phyloP scores from a whole-genome alignment of 2,113 vertebrate species.

The Caranx ignobilis region DNA sequence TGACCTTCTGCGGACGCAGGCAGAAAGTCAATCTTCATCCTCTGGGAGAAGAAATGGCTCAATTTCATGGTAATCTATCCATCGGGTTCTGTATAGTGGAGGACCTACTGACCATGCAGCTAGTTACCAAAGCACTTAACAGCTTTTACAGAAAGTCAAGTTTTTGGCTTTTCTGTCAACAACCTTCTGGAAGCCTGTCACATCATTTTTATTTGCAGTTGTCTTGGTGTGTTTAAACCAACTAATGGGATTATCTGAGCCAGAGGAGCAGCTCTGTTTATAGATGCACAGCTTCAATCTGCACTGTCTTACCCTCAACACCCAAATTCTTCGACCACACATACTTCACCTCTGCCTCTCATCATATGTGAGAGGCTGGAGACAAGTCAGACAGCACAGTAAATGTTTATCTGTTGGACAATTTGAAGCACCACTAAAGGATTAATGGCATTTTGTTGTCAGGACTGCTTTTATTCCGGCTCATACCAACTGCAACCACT shows the following conservation, averaged over 20 bases:
- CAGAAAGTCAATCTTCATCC: not conserved
- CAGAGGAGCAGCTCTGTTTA: constrained; percentile 30
- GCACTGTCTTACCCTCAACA: not conserved
- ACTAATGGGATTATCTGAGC: constrained; percentile 29
- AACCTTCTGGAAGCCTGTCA: not conserved
- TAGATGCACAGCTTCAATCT: not conserved
- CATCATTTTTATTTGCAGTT: constrained; percentile 3
- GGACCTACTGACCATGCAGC: not conserved
- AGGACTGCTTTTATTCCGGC: constrained; percentile 43
- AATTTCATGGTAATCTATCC: not conserved
- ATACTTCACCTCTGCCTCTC: constrained; percentile 4
- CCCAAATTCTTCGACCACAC: constrained; percentile 18
- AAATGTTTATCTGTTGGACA: constrained; percentile 56
- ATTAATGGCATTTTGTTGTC: constrained; percentile 46
- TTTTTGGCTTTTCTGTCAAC: not conserved
- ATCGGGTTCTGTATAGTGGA: too few species aligned
- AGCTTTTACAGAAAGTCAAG: not conserved
- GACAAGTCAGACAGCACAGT: constrained; percentile 10
- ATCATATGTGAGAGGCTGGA: constrained; percentile 6
- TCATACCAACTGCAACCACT: constrained; percentile 41
- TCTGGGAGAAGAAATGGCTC: not conserved
- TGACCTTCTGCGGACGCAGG: not conserved
- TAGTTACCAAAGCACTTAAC: not conserved
- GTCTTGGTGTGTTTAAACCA: constrained; percentile 8
- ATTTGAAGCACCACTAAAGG: constrained; percentile 20